Evolutionary conservation across 2,888 invertebrate genomes (phyloP), one percentile per base, ranked within the genome.

Genomic region (Scaeva pyrastri): DNA sequence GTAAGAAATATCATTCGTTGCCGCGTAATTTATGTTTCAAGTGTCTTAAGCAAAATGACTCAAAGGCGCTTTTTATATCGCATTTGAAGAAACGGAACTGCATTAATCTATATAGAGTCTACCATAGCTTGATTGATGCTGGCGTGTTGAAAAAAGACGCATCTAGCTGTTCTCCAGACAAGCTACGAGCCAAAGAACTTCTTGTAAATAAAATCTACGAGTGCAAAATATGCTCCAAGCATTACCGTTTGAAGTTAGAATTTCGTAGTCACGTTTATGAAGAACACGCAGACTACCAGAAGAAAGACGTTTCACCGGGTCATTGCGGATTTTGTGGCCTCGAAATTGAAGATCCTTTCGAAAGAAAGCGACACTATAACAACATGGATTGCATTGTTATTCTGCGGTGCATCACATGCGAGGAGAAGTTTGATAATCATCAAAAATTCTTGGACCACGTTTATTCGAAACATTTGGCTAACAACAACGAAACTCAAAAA

Each of bases 311-410:
- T n/a, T 89, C 90, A 21, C 91, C 91, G 14, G 91, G 90, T n/a
- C 90, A 91, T 70, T 93, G 93, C 87, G 91, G 91, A 68, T 93
- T 92, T 87, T 93, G 93, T 86, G 91, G 90, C 2, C 23, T 91
- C 43, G 91, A 92, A 88, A 90, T 93, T 86, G 91, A 91, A 36
- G 93, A 93, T 90, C 91, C 93, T 0, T 90, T 90, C 2, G 91
- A 91, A 72, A 89, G 92, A 2, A 92, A 92, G n/a, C 91, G 92
- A 0, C 93, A 93, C 81, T 92, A 92, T 84, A 93, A 92, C 72
- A 93, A 93, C 79, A 92, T 93, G 91, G 93, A 92, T 70, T 93
- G 93, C 75, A 92, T 93, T 88, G 92, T 92, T 2, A 90, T 90
- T 6, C 75, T 93, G 45, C 91, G 91, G 19, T 93, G 93, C 88